phyloP scores from a whole-genome alignment of 2,888 invertebrate genomes.

The Nudaria mundana region DNA sequence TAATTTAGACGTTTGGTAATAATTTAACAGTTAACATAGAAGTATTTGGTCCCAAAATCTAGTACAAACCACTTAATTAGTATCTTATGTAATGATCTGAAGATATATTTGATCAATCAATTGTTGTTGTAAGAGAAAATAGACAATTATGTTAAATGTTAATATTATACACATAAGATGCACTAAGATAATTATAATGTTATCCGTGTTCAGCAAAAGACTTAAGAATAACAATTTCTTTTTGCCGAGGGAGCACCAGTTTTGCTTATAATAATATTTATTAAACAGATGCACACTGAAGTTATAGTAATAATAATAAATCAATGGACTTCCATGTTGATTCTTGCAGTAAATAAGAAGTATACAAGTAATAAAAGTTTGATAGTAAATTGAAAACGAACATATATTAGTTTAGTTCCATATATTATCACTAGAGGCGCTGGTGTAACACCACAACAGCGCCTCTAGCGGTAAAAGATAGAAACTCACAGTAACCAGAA shows the following conservation, averaged over 20 bases:
- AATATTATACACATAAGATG: conserved; percentile 34
- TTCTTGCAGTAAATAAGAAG: too few species aligned
- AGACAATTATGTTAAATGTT: conserved; percentile 28
- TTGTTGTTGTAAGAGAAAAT: conserved; percentile 6
- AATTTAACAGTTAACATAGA: conserved; percentile 32
- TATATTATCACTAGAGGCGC: too few species aligned
- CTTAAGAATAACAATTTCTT: conserved; percentile 14
- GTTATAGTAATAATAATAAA: background rate
- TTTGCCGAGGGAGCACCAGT: background rate
- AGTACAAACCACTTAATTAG: conserved; percentile 48
- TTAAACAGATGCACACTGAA: background rate
- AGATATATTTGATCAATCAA: conserved; percentile 3
- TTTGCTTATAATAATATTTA: background rate
- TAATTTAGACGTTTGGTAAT: conserved; percentile 38
- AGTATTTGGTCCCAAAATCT: conserved; percentile 66
- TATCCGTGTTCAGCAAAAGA: conserved; percentile 20
- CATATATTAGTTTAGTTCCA: too few species aligned
- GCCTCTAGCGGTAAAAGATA: too few species aligned
- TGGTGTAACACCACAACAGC: too few species aligned
- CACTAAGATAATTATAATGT: too few species aligned
- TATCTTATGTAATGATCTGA: conserved; percentile 18
- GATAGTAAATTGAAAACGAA: too few species aligned
- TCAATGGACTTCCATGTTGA: too few species aligned
- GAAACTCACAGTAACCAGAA: too few species aligned
- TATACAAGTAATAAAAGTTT: too few species aligned